Conservation (phyloP, 2,113 vertebrate species). For the Hydrochoerus hydrochaeris region DNA sequence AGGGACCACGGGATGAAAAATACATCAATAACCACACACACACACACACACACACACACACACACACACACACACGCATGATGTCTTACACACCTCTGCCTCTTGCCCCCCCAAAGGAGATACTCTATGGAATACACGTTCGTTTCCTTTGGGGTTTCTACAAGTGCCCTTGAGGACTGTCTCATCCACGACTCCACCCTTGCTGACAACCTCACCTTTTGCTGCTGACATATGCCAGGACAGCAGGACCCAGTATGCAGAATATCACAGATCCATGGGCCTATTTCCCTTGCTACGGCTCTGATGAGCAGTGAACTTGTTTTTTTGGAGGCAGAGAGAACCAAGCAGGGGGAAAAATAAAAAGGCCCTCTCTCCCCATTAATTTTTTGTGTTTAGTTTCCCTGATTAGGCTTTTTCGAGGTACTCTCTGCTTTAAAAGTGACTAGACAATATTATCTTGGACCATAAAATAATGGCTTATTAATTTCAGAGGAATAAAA, state of each 20-base stretch:
- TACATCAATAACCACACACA: not conserved
- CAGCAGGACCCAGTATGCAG: not conserved
- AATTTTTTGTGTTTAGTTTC: not conserved
- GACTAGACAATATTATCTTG: not conserved
- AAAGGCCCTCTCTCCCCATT: not conserved
- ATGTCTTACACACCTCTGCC: not conserved
- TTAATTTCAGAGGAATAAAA: constrained; percentile 51
- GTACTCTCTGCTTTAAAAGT: not conserved
- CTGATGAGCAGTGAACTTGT: not conserved
- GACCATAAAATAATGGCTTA: not conserved
- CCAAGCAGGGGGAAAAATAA: too few species aligned
- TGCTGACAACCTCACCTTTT: not conserved
- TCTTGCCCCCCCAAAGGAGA: not conserved
- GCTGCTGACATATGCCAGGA: not conserved
- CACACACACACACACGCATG: not conserved
- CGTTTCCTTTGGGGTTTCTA: not conserved
- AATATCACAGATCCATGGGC: not conserved
- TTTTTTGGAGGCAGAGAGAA: not conserved
- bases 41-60: too few species aligned
- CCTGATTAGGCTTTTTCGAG: not conserved
- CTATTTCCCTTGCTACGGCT: not conserved
- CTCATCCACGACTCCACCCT: not conserved
- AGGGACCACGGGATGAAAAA: constrained; percentile 31
- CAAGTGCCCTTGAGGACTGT: not conserved
- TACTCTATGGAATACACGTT: not conserved